These are phyloP conservation scores for Idaea dimidiata DNA, from an alignment of 2,888 invertebrate genomes.

Conservation along the genomic window DNA sequence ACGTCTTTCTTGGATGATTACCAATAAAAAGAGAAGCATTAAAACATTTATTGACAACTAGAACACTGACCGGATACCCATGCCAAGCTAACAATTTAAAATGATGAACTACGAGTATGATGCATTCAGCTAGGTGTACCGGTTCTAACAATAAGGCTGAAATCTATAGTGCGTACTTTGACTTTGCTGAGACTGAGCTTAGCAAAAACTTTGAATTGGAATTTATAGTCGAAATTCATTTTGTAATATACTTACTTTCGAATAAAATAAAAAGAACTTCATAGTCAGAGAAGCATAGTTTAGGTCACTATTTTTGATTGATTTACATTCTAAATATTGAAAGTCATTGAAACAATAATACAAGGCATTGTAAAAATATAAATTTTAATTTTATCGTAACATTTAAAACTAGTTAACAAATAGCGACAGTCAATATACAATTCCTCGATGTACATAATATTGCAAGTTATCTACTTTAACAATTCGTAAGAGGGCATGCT, in stretches of 20 bases:
- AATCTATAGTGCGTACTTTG: no score
- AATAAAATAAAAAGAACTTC: no score
- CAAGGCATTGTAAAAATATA: conserved; percentile 9
- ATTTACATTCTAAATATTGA: no score
- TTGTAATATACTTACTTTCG: no score
- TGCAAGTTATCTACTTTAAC: conserved; percentile 13
- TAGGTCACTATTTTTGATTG: no score
- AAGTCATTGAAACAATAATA: neutral
- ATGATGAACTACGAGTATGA: conserved; percentile 31
- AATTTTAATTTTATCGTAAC: conserved; percentile 45
- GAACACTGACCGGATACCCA: conserved; percentile 65
- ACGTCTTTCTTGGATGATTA: conserved; percentile 73
- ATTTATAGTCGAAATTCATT: no score
- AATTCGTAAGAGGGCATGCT: conserved; percentile 13
- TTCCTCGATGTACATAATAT: conserved; percentile 32
- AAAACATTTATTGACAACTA: conserved; percentile 64
- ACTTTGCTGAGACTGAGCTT: no score
- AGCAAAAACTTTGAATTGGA: no score
- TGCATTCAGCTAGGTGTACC: conserved; percentile 28
- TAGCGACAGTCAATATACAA: conserved; percentile 43
- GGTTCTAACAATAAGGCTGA: no score
- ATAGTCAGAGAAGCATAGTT: no score
- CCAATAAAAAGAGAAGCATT: conserved; percentile 73
- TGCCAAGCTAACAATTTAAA: conserved; percentile 57
- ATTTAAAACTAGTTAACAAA: conserved; percentile 77